Base-by-base conservation (phyloP, 2,797 vertebrate species). In the Macroramphosus scolopax region DNA sequence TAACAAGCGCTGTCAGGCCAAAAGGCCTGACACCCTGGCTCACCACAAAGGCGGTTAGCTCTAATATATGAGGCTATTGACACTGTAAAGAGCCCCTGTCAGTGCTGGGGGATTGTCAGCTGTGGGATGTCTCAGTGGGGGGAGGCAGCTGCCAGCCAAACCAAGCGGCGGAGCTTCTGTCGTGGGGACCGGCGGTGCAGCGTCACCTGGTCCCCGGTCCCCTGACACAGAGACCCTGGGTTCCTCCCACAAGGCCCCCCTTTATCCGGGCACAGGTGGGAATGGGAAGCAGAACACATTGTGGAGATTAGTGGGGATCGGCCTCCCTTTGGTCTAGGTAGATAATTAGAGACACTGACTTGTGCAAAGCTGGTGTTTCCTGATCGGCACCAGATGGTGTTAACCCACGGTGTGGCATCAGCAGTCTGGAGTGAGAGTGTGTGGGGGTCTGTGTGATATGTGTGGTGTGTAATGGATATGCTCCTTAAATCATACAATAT, bases 1-100 rank as follows among this genome's bases (percentile, higher is more conserved):
- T 91, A 90, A 91, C 85, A 87, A 88, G 88, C 87, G 61, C 76
- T 75, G 85, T 85, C 71, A 66, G 84, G 83, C 87, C 84, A 85
- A 88, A 89, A 87, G 87, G 76, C 84, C 84, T 90, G 89, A 90
- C 89, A 89, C 84, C 67, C 81, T 86, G 54, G 16, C 68, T 70
- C 63, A 13, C 69, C 82, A 91, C 89, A 91, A 91, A 89, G 82
- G 88, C 88, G 77, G 86, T 92, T 91, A 89, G 83, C 87, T 82
- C 81, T 91, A 90, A 92, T 91, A 91, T 90, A 92, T 91, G 88
- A 84, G 88, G 78, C 88, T 79, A 88, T 90, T 90, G 89, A 90
- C 88, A 89, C 75, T 87, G 82, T 89, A 89, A 88, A 87, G 87
- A 84, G 86, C 81, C 78, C 83, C 88, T 85, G 89, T 89, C 85